Evolutionary conservation across 2,797 vertebrate genomes (phyloP).

Genomic region (Sebastes cheni): DNA sequence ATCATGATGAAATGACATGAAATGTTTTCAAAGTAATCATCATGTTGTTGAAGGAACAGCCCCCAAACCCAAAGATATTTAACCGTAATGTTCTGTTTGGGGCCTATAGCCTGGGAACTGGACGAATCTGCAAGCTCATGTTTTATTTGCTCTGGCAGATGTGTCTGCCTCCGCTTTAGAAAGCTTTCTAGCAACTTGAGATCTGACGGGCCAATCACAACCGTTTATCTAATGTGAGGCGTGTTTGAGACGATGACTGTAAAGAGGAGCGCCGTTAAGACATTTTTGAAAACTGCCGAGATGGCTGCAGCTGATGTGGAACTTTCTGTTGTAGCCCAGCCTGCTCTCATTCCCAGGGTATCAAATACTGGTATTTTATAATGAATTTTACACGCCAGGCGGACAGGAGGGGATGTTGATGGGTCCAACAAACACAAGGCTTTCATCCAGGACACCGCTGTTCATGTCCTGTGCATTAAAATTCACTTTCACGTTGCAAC

Average conservation of each 20-base stretch:
- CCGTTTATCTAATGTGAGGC: too few species aligned
- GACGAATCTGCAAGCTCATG: neutral
- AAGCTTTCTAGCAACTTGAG: too few species aligned
- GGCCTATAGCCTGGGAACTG: neutral
- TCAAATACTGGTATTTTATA: too few species aligned
- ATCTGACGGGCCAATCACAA: too few species aligned
- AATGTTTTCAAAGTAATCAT: neutral
- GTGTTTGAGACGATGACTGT: too few species aligned
- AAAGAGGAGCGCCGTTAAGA: neutral
- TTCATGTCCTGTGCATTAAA: too few species aligned
- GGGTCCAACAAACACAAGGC: too few species aligned
- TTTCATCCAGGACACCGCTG: too few species aligned
- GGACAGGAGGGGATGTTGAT: fast-evolving
- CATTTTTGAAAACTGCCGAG: neutral
- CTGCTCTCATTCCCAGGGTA: too few species aligned
- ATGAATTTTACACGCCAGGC: fast-evolving
- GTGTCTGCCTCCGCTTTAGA: neutral
- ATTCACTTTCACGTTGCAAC: too few species aligned
- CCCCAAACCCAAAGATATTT: neutral
- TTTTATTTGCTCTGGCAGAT: neutral
- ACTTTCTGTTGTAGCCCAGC: too few species aligned
- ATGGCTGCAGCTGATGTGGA: neutral
- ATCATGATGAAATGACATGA: neutral
- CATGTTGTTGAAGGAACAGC: neutral
- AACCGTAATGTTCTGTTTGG: neutral